A percentile compares a stretch with the other conserved stretches of the same genome.
Evolutionary conservation across 2,888 invertebrate genomes (phyloP).

Genomic region (Geophilus truncorum): DNA sequence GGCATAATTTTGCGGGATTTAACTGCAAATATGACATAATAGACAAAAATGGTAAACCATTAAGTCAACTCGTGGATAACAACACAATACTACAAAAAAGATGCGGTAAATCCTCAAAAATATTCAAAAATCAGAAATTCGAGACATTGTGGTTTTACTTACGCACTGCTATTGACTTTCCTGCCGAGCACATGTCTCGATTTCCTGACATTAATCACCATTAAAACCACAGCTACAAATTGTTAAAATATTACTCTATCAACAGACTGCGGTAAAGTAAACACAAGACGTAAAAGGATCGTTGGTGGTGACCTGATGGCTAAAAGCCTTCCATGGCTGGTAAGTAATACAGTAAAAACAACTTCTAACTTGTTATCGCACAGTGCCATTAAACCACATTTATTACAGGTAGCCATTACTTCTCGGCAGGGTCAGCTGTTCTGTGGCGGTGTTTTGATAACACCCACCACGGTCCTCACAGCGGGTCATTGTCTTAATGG

Average conservation of each 20-base stretch:
- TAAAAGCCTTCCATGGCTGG: constrained; percentile 25
- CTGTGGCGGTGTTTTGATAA: constrained; percentile 8
- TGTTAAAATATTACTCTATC: no score
- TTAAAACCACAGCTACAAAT: no score
- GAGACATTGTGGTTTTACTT: neutral
- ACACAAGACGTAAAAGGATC: neutral
- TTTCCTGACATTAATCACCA: no score
- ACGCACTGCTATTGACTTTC: no score
- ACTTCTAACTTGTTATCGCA: neutral
- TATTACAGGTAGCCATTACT: constrained; percentile 22
- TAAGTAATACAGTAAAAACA: neutral
- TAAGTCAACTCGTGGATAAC: neutral
- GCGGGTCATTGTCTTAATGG: constrained; percentile 28
- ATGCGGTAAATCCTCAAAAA: neutral
- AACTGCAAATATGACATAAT: constrained; percentile 22
- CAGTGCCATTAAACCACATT: neutral
- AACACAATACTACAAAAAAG: neutral
- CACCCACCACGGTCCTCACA: constrained; percentile 18
- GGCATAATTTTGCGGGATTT: constrained; percentile 29
- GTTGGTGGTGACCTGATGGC: constrained; percentile 4
- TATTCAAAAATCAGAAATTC: neutral
- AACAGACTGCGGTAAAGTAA: constrained; percentile 15
- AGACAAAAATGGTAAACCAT: neutral
- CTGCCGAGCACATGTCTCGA: no score
- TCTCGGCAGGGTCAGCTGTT: neutral